These are phyloP conservation scores for Oscheius onirici DNA, from an alignment of 2,888 invertebrate species.

Conservation along the genomic window DNA sequence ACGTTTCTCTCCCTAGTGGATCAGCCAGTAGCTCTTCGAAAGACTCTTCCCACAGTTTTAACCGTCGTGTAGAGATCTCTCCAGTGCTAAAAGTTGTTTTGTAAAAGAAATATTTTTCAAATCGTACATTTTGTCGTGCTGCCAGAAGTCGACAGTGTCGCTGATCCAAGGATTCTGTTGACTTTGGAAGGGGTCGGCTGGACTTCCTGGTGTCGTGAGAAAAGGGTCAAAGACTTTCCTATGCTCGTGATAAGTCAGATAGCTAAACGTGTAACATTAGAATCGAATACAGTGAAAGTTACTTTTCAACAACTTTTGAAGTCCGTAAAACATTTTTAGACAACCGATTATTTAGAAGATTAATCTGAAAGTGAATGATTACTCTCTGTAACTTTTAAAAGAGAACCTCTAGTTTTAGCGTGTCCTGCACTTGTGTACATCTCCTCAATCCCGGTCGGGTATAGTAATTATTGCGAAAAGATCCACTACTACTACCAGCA, in stretches of 20 bases:
- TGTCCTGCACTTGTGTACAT: constrained; percentile 71
- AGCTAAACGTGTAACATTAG: constrained; percentile 38
- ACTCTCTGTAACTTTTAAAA: neutral
- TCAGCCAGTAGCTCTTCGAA: constrained; percentile 91
- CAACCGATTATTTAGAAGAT: constrained; percentile 76
- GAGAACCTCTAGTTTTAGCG: constrained; percentile 77
- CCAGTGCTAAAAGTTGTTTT: constrained; percentile 75
- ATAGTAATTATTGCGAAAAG: constrained; percentile 58
- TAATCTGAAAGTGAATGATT: constrained; percentile 74
- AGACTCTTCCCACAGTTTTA: constrained; percentile 96
- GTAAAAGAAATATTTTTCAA: neutral
- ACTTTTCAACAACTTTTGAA: constrained; percentile 93
- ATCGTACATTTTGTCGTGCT: constrained; percentile 83
- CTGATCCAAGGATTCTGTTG: constrained; percentile 93
- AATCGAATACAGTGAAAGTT: constrained; percentile 66
- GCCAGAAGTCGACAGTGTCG: constrained; percentile 96
- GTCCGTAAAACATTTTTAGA: constrained; percentile 88
- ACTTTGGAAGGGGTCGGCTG: constrained; percentile 65
- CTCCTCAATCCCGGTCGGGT: constrained; percentile 67
- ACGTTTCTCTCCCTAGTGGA: constrained; percentile 93
- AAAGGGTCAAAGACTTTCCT: constrained; percentile 95
- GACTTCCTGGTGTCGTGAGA: constrained; percentile 87
- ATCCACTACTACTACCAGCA: constrained; percentile 41
- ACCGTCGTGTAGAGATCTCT: constrained; percentile 89
- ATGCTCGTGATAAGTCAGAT: constrained; percentile 79